phyloP scores from a whole-genome alignment of 2,888 invertebrate species.

The Synanthedon formicaeformis region DNA sequence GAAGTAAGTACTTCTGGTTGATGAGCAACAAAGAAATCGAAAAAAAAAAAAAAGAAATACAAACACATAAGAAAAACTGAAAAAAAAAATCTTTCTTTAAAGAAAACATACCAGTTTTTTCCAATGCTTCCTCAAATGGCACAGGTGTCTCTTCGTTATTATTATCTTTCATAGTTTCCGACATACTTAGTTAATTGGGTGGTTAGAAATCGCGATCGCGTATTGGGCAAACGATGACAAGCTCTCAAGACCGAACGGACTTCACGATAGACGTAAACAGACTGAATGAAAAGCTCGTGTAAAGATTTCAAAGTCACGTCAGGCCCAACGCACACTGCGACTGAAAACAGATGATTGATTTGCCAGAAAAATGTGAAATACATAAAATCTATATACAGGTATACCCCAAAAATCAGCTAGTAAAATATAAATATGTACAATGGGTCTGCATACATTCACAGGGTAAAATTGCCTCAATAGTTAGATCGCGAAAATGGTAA shows the following conservation, averaged over 20 bases:
- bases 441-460: too few species aligned
- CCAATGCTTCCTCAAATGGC: conserved; percentile 45
- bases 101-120: conserved; percentile 33
- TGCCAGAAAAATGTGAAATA: too few species aligned
- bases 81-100: neutral
- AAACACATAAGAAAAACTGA: neutral
- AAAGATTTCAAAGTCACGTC: conserved; percentile 33
- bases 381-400: too few species aligned
- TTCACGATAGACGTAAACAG: conserved; percentile 12
- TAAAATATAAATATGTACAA: too few species aligned
- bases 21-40: neutral
- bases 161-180: neutral
- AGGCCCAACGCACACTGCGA: conserved; percentile 19
- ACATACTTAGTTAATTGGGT: neutral
- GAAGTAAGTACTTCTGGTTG: neutral
- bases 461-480: too few species aligned
- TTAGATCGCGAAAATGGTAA: too few species aligned
- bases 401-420: too few species aligned
- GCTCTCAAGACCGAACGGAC: conserved; percentile 2
- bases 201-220: neutral
- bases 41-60: neutral
- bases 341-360: conserved; percentile 2
- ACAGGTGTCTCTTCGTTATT: conserved; percentile 15
- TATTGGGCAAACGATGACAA: neutral
- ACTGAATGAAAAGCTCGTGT: conserved; percentile 41